Evolutionary conservation across 2,797 vertebrate species (phyloP).

Genomic region (Spheniscus humboldti): DNA sequence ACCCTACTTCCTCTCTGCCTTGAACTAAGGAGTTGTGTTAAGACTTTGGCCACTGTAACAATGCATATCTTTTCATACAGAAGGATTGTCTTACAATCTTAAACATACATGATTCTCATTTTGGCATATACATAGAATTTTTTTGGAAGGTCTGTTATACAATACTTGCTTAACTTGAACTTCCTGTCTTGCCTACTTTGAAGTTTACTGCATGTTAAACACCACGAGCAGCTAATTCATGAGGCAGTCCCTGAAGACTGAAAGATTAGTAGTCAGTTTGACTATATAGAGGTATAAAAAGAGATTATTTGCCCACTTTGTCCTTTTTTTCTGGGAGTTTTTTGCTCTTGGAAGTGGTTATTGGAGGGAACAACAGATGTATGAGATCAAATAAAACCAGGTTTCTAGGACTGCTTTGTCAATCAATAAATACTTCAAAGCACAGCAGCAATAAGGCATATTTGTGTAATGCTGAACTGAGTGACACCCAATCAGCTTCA

Average conservation of each 20-base stretch:
- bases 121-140: not conserved
- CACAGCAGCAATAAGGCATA: not conserved
- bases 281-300: not conserved
- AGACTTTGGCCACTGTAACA: not conserved
- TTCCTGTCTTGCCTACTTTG: not conserved
- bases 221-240: not conserved
- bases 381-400: not conserved
- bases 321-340: not conserved
- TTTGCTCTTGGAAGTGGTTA: not conserved
- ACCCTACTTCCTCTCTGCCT: not conserved
- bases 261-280: not conserved
- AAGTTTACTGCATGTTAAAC: not conserved
- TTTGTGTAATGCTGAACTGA: not conserved
- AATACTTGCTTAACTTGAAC: not conserved
- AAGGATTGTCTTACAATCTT: not conserved
- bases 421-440: not conserved
- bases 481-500: not conserved
- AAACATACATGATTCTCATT: not conserved
- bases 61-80: not conserved
- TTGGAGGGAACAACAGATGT: not conserved
- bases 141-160: not conserved
- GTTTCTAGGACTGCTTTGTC: not conserved
- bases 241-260: not conserved
- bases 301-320: not conserved
- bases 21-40: not conserved